phyloP scores from a whole-genome alignment of 2,113 vertebrate species.

The Colaptes auratus region DNA sequence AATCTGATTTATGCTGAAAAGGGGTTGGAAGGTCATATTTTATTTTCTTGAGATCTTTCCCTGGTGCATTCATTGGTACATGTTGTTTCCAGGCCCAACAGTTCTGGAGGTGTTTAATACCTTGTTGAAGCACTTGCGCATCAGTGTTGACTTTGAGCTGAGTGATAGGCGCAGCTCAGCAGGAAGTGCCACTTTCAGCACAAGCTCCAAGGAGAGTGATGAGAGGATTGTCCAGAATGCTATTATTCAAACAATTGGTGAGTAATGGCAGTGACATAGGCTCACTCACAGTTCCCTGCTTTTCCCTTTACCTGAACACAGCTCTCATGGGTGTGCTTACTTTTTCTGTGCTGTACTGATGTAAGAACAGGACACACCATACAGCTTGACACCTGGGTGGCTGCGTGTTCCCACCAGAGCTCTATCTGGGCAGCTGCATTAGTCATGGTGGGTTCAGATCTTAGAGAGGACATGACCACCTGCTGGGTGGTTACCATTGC shows the following conservation, averaged over 20 bases:
- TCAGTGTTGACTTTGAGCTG: slow-evolving; percentile 94
- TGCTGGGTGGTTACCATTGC: neutral
- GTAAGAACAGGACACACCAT: neutral
- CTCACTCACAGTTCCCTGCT: neutral
- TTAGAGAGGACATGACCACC: neutral
- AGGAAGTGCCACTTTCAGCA: slow-evolving; percentile 73
- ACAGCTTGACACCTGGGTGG: neutral
- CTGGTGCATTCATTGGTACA: neutral
- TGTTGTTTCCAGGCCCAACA: slow-evolving; percentile 83
- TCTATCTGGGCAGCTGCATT: neutral
- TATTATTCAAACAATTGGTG: slow-evolving; percentile 97
- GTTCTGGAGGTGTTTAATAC: slow-evolving; percentile 98
- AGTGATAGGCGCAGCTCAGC: slow-evolving; percentile 80
- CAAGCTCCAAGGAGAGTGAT: slow-evolving; percentile 84
- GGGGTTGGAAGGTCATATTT: neutral
- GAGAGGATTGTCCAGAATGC: slow-evolving; percentile 96
- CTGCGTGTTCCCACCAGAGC: neutral
- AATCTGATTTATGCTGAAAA: neutral
- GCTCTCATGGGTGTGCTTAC: neutral
- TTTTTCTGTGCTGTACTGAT: neutral
- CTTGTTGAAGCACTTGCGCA: slow-evolving; percentile 90
- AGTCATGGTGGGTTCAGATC: neutral
- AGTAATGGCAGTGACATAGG: neutral
- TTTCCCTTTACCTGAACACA: neutral
- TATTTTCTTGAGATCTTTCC: neutral